phyloP scores from a whole-genome alignment of 2,113 vertebrate genomes.

The Copsychus sechellarum region DNA sequence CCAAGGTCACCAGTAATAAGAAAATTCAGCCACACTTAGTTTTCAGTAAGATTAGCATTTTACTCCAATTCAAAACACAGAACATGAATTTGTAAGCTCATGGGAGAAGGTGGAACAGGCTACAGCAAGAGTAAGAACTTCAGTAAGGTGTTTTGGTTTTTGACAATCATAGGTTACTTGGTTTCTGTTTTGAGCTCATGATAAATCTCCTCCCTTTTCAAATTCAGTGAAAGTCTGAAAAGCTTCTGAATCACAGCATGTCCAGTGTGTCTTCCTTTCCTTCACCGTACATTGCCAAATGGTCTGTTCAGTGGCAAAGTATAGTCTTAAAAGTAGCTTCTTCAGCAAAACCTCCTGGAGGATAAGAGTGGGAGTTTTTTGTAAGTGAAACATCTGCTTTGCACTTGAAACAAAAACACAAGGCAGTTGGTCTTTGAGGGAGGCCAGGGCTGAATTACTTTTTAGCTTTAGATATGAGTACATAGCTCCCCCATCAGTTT shows the following conservation, averaged over 20 bases:
- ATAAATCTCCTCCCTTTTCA: neutral
- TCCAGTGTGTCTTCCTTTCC: neutral
- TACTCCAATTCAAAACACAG: neutral
- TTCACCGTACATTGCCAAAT: neutral
- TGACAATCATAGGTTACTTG: neutral
- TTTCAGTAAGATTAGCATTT: neutral
- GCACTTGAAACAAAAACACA: neutral
- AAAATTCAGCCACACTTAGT: neutral
- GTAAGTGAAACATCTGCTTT: conserved; percentile 4
- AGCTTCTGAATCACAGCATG: neutral
- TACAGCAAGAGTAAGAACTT: neutral
- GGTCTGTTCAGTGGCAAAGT: neutral
- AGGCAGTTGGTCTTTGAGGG: neutral
- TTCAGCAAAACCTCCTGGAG: conserved; percentile 8
- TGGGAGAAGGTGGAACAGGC: neutral
- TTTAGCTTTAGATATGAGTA: neutral
- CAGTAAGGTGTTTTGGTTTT: neutral
- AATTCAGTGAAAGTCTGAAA: neutral
- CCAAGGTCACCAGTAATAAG: neutral
- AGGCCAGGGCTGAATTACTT: neutral
- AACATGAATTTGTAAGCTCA: fast-evolving
- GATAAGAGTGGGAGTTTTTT: neutral
- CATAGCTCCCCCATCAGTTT: conserved; percentile 51
- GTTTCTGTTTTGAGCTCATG: neutral
- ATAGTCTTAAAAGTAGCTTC: neutral